These are phyloP conservation scores for Dorcus hopei DNA, from an alignment of 2,888 invertebrate species.

Conservation along the genomic window DNA sequence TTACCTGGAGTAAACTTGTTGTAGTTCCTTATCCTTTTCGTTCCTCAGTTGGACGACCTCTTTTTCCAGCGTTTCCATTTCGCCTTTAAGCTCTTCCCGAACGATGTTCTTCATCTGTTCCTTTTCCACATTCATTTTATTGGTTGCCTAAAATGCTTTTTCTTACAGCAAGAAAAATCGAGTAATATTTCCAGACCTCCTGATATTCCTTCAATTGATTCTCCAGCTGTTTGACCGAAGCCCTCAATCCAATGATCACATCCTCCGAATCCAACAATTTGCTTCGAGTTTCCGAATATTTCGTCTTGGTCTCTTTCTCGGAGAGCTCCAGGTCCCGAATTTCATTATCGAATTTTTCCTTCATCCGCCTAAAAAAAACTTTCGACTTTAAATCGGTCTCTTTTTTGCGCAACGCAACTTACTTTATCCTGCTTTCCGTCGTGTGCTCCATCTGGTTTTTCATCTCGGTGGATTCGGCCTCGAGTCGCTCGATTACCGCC, in stretches of 20 bases:
- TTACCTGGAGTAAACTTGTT: constrained; percentile 76
- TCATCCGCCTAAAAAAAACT: constrained; percentile 58
- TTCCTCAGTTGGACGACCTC: constrained; percentile 59
- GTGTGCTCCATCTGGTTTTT: constrained; percentile 60
- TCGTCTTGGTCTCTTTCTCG: constrained; percentile 63
- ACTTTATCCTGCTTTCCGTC: constrained; percentile 52
- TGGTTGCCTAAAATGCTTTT: constrained; percentile 44
- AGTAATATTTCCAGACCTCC: constrained; percentile 1
- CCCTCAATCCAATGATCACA: constrained; percentile 55
- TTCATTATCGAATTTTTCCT: constrained; percentile 74
- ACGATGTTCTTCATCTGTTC: constrained; percentile 58
- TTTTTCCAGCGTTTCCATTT: constrained; percentile 60
- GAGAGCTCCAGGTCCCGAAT: constrained; percentile 63
- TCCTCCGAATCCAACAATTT: constrained; percentile 66
- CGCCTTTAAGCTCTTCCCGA: constrained; percentile 60
- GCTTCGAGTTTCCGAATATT: constrained; percentile 65
- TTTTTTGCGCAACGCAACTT: neutral
- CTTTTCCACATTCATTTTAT: constrained; percentile 55
- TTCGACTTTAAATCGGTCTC: neutral
- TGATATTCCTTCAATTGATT: constrained; percentile 53
- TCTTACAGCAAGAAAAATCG: constrained; percentile 11
- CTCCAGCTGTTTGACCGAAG: constrained; percentile 63
- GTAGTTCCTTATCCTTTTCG: constrained; percentile 71
- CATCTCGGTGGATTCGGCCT: constrained; percentile 61
- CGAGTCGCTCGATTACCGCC: constrained; percentile 65